Evolutionary conservation across 2,797 vertebrate genomes (phyloP), one percentile per base, ranked within the genome.

Genomic region (Phoebastria nigripes): DNA sequence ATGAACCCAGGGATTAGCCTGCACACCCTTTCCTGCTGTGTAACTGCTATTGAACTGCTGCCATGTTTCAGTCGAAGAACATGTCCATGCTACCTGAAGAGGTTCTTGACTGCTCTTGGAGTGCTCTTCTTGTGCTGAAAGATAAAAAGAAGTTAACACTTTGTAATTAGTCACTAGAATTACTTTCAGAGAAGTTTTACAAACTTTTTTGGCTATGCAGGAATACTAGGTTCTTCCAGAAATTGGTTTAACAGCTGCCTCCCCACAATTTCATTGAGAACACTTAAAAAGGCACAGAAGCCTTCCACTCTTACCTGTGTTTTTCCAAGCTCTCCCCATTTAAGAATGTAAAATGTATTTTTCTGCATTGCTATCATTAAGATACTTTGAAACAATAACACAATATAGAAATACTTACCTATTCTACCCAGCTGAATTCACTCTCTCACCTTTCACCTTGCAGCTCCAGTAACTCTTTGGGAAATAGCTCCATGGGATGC

Each of bases 61-160:
- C 74, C 25, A 42, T 1, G 2, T 29, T 84, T 66, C 78, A 46
- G 49, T 0, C 5, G 66, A 82, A 55, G 62, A 84, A 46, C 15
- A 20, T 0, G 1, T 81, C 51, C 35, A 7, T 8, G 9, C 22
- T 9, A 37, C 15, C 28, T 26, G 42, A 39, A 93, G n/a, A 72
- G 35, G 28, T 69, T 95, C 78, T 21, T 31, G 29, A 49, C n/a
- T 55, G 78, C 39, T 65, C 78, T 63, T 29, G 3, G 7, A 62
- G 31, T 10, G 18, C 8, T 62, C 52, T 37, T 63, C 74, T 46
- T 73, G 18, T 3, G 18, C 95, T 95, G 88, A 93, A 97, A 95
- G 62, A 94, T 2, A 78, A 42, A 79, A 62, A 22, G 37, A 65
- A 6, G 2, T 10, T 24, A 81, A 51, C 8, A 63, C 9, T 63